Evolutionary conservation across 2,888 invertebrate genomes (phyloP).

Genomic region (Morpho deidamia): DNA sequence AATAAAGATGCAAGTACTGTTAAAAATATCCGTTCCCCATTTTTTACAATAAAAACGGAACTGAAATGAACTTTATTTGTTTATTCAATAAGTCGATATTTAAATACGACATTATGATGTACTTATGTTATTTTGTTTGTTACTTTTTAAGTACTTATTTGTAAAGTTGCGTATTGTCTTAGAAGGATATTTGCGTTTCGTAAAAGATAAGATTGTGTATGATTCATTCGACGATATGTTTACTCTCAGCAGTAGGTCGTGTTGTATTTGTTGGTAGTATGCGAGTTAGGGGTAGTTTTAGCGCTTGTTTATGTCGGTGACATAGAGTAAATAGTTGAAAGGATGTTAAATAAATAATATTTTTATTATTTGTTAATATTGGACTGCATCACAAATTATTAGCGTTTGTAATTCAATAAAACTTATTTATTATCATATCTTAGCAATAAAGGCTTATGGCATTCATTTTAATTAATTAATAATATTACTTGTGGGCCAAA

Average conservation of each 20-base stretch:
- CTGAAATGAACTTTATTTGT: constrained; percentile 26
- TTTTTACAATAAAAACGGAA: constrained; percentile 24
- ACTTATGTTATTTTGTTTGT: constrained; percentile 37
- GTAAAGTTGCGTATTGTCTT: constrained; percentile 66
- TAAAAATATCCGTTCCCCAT: constrained; percentile 46
- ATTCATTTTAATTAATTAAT: too few species aligned
- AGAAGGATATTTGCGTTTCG: constrained; percentile 58
- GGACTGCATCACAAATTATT: too few species aligned
- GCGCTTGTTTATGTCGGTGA: constrained; percentile 1
- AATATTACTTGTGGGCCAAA: too few species aligned
- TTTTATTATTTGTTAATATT: too few species aligned
- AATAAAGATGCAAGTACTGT: constrained; percentile 69
- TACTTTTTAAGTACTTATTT: constrained; percentile 56
- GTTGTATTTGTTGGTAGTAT: constrained; percentile 34
- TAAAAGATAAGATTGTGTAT: constrained; percentile 52
- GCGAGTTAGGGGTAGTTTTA: constrained; percentile 18
- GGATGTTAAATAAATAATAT: neutral
- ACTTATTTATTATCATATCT: too few species aligned
- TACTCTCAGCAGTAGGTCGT: constrained; percentile 55
- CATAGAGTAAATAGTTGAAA: neutral
- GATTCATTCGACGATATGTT: constrained; percentile 42
- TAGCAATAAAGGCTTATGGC: too few species aligned
- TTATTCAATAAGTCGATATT: constrained; percentile 28
- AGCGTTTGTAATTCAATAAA: too few species aligned
- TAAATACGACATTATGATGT: constrained; percentile 2